Percentiles rank a stretch among this genome's conserved stretches.
Evolutionary conservation across 2,113 vertebrate genomes (phyloP).

Genomic region (Rhagologus leucostigma): DNA sequence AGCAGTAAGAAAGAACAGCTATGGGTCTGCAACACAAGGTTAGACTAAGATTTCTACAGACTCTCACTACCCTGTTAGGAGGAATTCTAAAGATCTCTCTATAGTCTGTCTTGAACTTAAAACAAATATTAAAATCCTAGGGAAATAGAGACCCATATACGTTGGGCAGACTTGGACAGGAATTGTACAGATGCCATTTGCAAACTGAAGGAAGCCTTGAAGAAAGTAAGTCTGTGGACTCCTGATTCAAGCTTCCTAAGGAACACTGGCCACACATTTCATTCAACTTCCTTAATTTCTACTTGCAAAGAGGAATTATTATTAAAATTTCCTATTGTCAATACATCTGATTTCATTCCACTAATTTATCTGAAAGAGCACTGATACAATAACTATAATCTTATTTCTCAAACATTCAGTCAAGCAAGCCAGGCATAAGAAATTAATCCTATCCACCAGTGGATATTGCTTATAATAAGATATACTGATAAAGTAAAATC

Average conservation of each 20-base stretch:
- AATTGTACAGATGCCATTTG: not conserved
- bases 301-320: not conserved
- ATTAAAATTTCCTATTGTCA: not conserved
- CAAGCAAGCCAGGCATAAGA: not conserved
- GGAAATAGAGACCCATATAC: not conserved
- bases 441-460: constrained; percentile 18
- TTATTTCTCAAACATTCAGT: not conserved
- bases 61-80: not conserved
- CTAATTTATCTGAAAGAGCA: not conserved
- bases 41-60: not conserved
- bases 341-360: not conserved
- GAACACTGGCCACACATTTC: not conserved
- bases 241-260: not conserved
- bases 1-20: not conserved
- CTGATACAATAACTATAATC: not conserved
- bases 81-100: not conserved
- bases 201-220: not conserved
- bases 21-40: not conserved
- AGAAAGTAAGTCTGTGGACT: not conserved
- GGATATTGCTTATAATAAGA: constrained; percentile 21
- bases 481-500: not conserved
- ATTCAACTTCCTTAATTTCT: not conserved
- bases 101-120: not conserved
- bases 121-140: not conserved
- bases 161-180: not conserved